Conservation (phyloP, 2,113 vertebrate genomes). For the Ceuthmochares aereus region DNA sequence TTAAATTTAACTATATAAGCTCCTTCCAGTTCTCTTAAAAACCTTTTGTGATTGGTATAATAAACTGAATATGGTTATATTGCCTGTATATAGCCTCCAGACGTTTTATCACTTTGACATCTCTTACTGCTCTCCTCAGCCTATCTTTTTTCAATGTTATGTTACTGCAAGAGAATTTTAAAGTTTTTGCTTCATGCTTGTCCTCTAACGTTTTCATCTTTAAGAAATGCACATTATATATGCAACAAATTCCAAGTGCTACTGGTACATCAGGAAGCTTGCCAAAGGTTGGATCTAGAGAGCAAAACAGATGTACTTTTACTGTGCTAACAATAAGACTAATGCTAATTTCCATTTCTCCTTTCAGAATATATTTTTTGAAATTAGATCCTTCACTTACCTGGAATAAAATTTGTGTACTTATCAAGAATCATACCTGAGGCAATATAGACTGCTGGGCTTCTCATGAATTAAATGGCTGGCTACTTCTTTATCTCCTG, state of each 20-base stretch:
- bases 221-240: neutral
- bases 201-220: neutral
- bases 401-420: neutral
- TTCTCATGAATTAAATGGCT: neutral
- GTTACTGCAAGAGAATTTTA: neutral
- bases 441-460: neutral
- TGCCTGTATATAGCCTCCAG: neutral
- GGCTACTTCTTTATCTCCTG: neutral
- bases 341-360: neutral
- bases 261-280: neutral
- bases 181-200: neutral
- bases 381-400: neutral
- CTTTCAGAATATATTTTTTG: neutral
- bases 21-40: neutral
- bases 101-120: neutral
- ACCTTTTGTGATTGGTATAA: neutral
- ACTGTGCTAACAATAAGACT: neutral
- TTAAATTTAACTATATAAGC: neutral
- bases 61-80: neutral
- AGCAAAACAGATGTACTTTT: neutral
- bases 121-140: neutral
- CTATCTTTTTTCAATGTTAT: neutral
- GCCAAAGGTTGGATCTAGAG: neutral
- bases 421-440: neutral
- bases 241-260: neutral